These are phyloP conservation scores for Spongilla lacustris DNA, from an alignment of 37 sponge, comb jelly and placozoan species.

Conservation along the genomic window DNA sequence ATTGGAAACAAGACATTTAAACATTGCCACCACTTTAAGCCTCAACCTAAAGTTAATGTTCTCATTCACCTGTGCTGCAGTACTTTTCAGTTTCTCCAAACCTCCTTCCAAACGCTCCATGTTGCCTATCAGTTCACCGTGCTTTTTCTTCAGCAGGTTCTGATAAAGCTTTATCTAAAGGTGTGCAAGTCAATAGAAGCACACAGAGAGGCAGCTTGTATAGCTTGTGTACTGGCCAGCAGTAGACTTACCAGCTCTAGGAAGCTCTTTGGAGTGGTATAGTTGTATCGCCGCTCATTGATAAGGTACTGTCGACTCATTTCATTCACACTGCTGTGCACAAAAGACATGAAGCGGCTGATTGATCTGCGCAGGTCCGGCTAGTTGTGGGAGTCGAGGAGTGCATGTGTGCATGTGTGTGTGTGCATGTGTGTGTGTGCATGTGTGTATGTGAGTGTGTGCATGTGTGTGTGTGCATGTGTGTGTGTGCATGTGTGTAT, in stretches of 20 bases:
- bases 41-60: too few relatives aligned
- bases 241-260: conserved; percentile 78
- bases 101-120: conserved; percentile 98
- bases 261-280: conserved; percentile 99
- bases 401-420: background rate
- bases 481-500: background rate
- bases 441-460: background rate
- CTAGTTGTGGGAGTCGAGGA: conserved; percentile 15
- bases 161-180: conserved; percentile 89
- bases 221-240: too few relatives aligned
- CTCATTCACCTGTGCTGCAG: conserved; percentile 78
- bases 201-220: background rate
- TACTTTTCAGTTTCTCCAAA: conserved; percentile 93
- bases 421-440: background rate
- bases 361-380: conserved; percentile 75
- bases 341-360: conserved; percentile 94
- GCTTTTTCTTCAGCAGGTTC: conserved; percentile 82
- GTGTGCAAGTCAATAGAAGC: background rate
- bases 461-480: background rate
- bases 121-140: conserved; percentile 78
- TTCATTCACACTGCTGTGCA: conserved; percentile 92
- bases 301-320: conserved; percentile 86
- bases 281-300: conserved; percentile 97
- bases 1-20: too few relatives aligned
- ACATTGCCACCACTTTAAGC: too few relatives aligned